These are phyloP conservation scores for Sesamia nonagrioides DNA, from an alignment of 1,140 invertebrate genomes.

Conservation along the genomic window DNA sequence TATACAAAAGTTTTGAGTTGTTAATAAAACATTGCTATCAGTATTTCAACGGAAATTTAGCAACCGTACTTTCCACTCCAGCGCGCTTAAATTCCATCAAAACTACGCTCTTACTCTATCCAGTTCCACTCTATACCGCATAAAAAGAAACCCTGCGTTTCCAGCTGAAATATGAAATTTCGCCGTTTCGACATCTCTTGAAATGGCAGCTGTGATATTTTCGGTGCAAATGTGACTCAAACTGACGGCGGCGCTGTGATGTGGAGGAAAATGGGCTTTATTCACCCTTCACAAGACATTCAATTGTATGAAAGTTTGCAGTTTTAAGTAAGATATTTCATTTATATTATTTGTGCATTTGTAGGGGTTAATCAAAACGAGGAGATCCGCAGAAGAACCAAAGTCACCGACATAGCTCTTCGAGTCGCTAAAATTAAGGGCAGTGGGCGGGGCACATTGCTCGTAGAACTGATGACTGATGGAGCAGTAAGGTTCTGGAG, in stretches of 20 bases:
- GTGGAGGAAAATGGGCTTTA: neutral
- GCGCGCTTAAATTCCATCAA: neutral
- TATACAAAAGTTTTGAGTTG: too few species aligned
- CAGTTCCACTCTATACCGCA: neutral
- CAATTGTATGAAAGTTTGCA: neutral
- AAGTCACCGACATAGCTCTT: too few species aligned
- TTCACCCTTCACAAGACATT: neutral
- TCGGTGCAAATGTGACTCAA: slow-evolving; percentile 17
- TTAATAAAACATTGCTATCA: too few species aligned
- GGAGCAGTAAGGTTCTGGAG: too few species aligned
- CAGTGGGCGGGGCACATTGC: too few species aligned
- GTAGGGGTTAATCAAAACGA: too few species aligned
- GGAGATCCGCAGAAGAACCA: too few species aligned
- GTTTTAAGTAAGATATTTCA: too few species aligned
- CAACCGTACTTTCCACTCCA: neutral
- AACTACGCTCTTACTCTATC: slow-evolving; percentile 13
- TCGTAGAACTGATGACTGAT: too few species aligned
- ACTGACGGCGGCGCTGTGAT: slow-evolving; percentile 10
- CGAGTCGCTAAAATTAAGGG: too few species aligned
- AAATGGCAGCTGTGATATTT: slow-evolving; percentile 38
- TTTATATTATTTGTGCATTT: too few species aligned
- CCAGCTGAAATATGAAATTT: slow-evolving; percentile 38
- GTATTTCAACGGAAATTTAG: too few species aligned
- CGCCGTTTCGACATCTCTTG: slow-evolving; percentile 31
- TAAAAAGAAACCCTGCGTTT: slow-evolving; percentile 16